Conservation (phyloP, 2,797 vertebrate species). For the Poeciliopsis turneri region DNA sequence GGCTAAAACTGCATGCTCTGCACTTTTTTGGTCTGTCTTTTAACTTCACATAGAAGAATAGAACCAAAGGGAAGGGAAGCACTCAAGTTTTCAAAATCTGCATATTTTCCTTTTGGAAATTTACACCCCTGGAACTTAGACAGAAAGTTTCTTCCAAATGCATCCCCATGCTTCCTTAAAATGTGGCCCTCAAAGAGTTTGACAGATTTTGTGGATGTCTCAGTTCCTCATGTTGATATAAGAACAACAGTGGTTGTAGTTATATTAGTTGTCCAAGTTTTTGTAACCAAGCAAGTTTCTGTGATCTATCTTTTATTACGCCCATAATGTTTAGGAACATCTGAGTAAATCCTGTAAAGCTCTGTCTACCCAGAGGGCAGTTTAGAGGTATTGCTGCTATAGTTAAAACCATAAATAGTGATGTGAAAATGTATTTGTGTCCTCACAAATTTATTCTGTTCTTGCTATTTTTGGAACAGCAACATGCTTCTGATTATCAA, state of each 20-base stretch:
- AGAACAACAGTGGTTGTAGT: neutral
- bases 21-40: neutral
- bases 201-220: neutral
- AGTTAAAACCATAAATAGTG: neutral
- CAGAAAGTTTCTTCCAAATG: neutral
- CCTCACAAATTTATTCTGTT: neutral
- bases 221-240: neutral
- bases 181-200: neutral
- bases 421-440: neutral
- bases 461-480: neutral
- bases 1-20: conserved; percentile 46
- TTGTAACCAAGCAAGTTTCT: neutral
- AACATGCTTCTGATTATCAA: neutral
- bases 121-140: neutral
- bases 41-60: neutral
- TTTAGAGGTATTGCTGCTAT: neutral
- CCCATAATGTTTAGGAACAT: neutral
- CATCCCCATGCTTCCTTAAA: neutral
- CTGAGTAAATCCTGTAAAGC: neutral
- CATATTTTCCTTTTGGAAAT: neutral
- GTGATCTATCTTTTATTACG: neutral
- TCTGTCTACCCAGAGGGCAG: neutral
- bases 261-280: neutral
- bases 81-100: neutral
- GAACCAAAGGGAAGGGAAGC: neutral